Percentiles rank a stretch among this genome's conserved stretches.
Evolutionary conservation across 2,888 invertebrate species (phyloP).

Genomic region (Blastobasis adustella): DNA sequence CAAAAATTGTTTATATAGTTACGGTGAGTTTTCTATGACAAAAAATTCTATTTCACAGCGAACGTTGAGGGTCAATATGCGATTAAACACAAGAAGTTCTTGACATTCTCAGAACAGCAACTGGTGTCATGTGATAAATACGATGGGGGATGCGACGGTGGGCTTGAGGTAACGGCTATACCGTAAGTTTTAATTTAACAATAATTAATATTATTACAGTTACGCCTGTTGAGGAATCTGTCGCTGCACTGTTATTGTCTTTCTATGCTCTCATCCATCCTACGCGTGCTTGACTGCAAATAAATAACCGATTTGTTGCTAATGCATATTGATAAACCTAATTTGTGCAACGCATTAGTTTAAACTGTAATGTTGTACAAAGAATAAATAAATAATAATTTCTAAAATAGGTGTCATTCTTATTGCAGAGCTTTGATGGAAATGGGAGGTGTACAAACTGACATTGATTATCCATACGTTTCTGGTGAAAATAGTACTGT

Average conservation of each 20-base stretch:
- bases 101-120: constrained; percentile 23
- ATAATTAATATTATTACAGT: too few relatives aligned
- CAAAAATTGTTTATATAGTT: too few relatives aligned
- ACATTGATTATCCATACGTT: constrained; percentile 19
- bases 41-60: constrained; percentile 16
- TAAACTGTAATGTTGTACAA: too few relatives aligned
- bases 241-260: too few relatives aligned
- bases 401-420: background rate
- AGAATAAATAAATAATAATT: too few relatives aligned
- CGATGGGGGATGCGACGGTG: constrained; percentile 11
- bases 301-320: too few relatives aligned
- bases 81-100: constrained; percentile 13
- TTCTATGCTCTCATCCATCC: too few relatives aligned
- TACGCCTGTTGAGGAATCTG: too few relatives aligned
- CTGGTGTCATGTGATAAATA: constrained; percentile 20
- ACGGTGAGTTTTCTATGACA: too few relatives aligned
- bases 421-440: constrained; percentile 9
- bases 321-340: too few relatives aligned
- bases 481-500: accelerated
- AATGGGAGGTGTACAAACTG: constrained; percentile 13
- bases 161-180: background rate
- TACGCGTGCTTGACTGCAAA: too few relatives aligned
- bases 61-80: constrained; percentile 21
- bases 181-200: background rate
- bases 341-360: too few relatives aligned